Base-by-base conservation (phyloP, 2,113 vertebrate species). In the Ceuthmochares aereus region DNA sequence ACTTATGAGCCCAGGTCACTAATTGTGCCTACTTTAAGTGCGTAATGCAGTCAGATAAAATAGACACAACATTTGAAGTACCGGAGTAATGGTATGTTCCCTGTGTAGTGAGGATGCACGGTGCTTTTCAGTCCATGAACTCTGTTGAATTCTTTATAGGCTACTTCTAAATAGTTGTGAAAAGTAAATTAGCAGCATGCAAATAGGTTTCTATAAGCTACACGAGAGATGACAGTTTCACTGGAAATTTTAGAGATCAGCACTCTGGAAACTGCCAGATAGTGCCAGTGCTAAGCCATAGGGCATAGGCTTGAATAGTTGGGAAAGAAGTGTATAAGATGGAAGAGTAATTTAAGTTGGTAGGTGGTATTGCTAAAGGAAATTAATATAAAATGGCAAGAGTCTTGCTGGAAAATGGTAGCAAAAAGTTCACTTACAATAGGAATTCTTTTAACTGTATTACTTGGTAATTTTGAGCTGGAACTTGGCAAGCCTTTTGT, bases 41-140 rank as follows among this genome's bases (percentile, higher is more conserved):
- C 20, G 26, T 45, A 76, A 40, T 73, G 27, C 34, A 79, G 25
- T 54, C 25, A 56, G 29, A 72, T 40, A 2, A 70, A 59, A n/a
- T 30, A 56, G 40, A 14, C 23, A 36, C 1, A 68, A 51, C 11
- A 40, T 29, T 73, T 66, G 51, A 80, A 51, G 27, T 77, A 45
- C 8, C 45, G 43, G 67, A 58, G 27, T 34, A n/a, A 60, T 54
- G 45, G 12, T n/a, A 7, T n/a, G 21, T 11, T 66, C 17, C 12
- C 10, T n/a, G 16, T 18, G 2, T 51, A 11, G 11, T n/a, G 11
- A 59, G 10, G 34, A 10, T 34, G 2, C 10, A 3, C 10, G 1
- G 37, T 70, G 29, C 14, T 42, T 81, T 76, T 67, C n/a, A 42
- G 66, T 60, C 52, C 14, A 12, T 47, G 42, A 72, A 36, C 18